phyloP scores from a whole-genome alignment of 1,140 invertebrate genomes.

The Heliconius eleuchia region DNA sequence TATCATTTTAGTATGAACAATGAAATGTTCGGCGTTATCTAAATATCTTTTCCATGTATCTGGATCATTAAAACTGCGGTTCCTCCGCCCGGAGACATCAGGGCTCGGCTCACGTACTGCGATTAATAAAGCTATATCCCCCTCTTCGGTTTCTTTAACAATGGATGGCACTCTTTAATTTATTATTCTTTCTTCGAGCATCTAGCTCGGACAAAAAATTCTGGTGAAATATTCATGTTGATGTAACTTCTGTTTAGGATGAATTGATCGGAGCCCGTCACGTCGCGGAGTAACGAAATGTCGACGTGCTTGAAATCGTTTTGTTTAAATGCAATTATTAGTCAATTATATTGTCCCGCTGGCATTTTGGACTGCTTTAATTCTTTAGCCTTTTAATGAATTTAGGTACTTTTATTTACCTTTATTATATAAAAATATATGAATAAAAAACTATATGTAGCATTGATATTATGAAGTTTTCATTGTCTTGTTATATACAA shows the following conservation, averaged over 20 bases:
- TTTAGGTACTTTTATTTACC: background rate
- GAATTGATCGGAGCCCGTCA: background rate
- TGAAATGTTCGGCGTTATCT: slow-evolving; percentile 3
- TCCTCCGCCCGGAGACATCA: background rate
- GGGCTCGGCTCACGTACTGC: slow-evolving; percentile 40
- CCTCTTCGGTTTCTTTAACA: slow-evolving; percentile 11
- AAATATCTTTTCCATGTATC: slow-evolving; percentile 8
- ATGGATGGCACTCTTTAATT: slow-evolving; percentile 9
- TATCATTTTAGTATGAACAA: slow-evolving; percentile 8
- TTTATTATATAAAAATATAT: background rate
- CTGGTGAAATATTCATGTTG: background rate
- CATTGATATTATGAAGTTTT: too few species aligned
- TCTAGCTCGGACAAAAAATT: background rate
- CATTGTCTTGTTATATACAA: too few species aligned
- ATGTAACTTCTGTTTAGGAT: background rate
- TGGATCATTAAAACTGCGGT: slow-evolving; percentile 1
- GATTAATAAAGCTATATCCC: slow-evolving; percentile 38
- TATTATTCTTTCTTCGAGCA: background rate
- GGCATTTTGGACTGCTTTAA: background rate
- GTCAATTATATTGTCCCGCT: background rate
- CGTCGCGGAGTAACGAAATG: background rate
- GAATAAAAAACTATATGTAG: too few species aligned
- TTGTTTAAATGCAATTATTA: background rate
- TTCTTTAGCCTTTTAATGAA: background rate
- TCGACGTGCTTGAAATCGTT: background rate